These are phyloP conservation scores for Melanerpes formicivorus DNA, from an alignment of 2,113 vertebrate species.

Conservation along the genomic window DNA sequence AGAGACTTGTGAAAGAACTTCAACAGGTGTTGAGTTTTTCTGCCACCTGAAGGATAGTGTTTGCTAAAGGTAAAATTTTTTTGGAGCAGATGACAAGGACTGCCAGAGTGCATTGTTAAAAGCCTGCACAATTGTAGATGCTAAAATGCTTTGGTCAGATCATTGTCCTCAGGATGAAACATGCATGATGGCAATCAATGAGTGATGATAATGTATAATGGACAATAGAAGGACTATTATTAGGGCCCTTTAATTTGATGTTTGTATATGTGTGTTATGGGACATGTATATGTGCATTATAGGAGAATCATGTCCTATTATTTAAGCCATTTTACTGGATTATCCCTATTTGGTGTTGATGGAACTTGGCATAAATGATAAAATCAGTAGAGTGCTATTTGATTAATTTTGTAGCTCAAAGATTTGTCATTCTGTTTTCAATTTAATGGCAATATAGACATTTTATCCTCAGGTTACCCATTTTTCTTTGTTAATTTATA, in stretches of 20 bases:
- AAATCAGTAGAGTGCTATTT: constrained; percentile 36
- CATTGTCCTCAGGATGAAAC: constrained; percentile 68
- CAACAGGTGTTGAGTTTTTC: neutral
- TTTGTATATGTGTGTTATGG: neutral
- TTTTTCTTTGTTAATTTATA: neutral
- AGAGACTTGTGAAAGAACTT: neutral
- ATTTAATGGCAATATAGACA: neutral
- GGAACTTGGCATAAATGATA: constrained; percentile 51
- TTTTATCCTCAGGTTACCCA: constrained; percentile 20
- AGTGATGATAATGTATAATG: constrained; percentile 56
- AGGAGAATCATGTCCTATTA: constrained; percentile 25
- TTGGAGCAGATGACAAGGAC: neutral
- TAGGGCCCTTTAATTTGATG: constrained; percentile 66
- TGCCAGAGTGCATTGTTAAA: constrained; percentile 46
- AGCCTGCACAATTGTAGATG: constrained; percentile 28
- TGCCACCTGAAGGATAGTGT: neutral
- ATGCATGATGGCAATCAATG: constrained; percentile 67
- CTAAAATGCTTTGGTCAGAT: constrained; percentile 60
- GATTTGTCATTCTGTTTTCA: constrained; percentile 42
- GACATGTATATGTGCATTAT: neutral
- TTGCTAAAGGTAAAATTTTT: constrained; percentile 5
- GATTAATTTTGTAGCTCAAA: constrained; percentile 57
- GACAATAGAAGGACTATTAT: constrained; percentile 55
- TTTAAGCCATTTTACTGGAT: constrained; percentile 61
- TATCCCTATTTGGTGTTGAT: constrained; percentile 53